Conservation (phyloP, 2,113 vertebrate genomes). For the Pithys albifrons region DNA sequence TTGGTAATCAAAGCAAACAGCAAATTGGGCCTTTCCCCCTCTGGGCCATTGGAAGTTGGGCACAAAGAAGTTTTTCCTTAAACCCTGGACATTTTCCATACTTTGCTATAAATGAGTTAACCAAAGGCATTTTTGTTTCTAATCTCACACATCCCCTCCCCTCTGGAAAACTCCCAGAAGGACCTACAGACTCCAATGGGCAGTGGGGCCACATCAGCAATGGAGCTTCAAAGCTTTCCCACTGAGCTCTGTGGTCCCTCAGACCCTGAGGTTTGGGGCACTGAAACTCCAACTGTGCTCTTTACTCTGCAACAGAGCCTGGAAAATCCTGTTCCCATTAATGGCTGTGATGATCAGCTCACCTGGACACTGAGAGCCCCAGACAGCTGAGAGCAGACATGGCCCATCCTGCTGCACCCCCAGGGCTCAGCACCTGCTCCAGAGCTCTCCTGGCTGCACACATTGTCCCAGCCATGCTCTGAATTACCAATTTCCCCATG, state of each 20-base stretch:
- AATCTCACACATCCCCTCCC: neutral
- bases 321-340: neutral
- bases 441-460: fast-evolving
- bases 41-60: neutral
- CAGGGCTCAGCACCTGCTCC: neutral
- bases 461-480: neutral
- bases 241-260: fast-evolving
- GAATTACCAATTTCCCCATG: neutral
- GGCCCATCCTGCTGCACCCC: neutral
- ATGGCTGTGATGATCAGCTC: neutral
- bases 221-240: neutral
- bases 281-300: neutral
- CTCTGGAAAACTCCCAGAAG: neutral
- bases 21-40: neutral
- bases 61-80: neutral
- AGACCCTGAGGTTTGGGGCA: neutral
- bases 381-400: fast-evolving
- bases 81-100: neutral
- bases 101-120: neutral
- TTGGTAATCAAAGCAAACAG: neutral
- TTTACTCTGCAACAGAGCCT: neutral
- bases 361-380: neutral
- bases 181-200: fast-evolving
- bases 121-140: neutral
- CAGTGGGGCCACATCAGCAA: neutral